Conservation (phyloP, 2,888 invertebrate species). For the Cryptocheilus praepositus region DNA sequence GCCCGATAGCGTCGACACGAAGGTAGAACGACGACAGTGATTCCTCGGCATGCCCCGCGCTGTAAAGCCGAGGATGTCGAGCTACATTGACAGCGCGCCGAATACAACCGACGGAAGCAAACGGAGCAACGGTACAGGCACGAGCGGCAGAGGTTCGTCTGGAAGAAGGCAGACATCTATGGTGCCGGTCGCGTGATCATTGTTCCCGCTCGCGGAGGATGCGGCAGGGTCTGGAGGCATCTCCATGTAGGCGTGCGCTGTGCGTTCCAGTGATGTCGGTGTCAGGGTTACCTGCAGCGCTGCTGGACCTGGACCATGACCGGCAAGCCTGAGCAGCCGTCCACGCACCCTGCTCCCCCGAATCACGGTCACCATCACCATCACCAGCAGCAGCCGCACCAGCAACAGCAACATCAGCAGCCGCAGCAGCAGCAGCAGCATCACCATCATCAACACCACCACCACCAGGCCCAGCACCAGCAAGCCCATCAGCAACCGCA, state of each 20-base stretch:
- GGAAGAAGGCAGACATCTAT: conserved; percentile 29
- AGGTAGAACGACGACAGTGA: neutral
- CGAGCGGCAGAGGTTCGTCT: conserved; percentile 14
- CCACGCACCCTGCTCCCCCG: conserved; percentile 74
- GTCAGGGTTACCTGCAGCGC: conserved; percentile 73
- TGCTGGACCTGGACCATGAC: conserved; percentile 80
- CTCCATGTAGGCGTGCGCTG: conserved; percentile 72
- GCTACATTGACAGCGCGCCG: conserved; percentile 29
- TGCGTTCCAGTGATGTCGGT: conserved; percentile 82
- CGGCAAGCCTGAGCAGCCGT: conserved; percentile 84
- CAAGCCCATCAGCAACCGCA: conserved; percentile 44
- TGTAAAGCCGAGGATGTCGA: conserved; percentile 51
- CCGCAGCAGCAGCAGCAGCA: conserved; percentile 49
- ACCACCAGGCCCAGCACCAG: conserved; percentile 36
- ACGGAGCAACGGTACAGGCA: conserved; percentile 6
- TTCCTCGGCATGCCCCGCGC: conserved; percentile 36
- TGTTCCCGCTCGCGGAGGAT: conserved; percentile 66
- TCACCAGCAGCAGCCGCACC: conserved; percentile 48
- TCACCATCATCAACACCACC: conserved; percentile 50
- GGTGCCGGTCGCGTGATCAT: conserved; percentile 33
- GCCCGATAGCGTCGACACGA: neutral
- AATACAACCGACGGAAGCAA: conserved; percentile 12
- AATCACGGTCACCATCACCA: conserved; percentile 63
- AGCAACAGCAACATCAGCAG: conserved; percentile 45
- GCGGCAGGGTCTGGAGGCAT: conserved; percentile 69